phyloP scores from a whole-genome alignment of 2,113 vertebrate species.

The Neolamprologus toae region DNA sequence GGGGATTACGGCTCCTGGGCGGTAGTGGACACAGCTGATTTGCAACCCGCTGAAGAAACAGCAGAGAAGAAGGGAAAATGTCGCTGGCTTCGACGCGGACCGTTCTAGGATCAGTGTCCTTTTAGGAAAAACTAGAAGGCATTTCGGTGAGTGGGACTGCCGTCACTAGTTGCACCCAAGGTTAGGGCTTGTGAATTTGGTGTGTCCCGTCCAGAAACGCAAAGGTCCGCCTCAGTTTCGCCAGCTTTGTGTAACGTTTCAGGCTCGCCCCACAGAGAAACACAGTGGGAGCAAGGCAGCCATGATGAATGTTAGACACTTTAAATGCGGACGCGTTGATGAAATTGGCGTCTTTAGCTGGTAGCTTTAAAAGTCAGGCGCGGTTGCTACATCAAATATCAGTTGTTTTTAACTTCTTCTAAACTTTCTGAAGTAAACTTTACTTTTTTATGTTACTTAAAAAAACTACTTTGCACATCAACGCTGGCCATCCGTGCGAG shows the following conservation, averaged over 20 bases:
- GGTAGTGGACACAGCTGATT: conserved; percentile 58
- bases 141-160: conserved; percentile 64
- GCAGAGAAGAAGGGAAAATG: conserved; percentile 66
- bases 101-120: conserved; percentile 76
- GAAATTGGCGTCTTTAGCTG: neutral
- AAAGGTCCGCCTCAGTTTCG: rapidly evolving
- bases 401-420: neutral
- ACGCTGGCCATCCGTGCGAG: neutral
- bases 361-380: neutral
- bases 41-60: conserved; percentile 65
- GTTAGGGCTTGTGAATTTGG: neutral
- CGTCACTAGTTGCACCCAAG: conserved; percentile 36
- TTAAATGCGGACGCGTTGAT: neutral
- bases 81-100: conserved; percentile 53
- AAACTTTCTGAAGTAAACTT: neutral
- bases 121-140: conserved; percentile 12
- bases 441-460: neutral
- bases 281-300: neutral
- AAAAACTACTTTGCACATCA: neutral
- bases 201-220: neutral
- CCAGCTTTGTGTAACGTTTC: neutral
- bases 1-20: neutral
- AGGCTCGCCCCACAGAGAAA: neutral
- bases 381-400: neutral
- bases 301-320: conserved; percentile 30